These are phyloP conservation scores for crab-eating macaque (Macaca fascicularis) DNA, from an alignment of 2,113 vertebrate species.

Conservation along the genomic window DNA sequence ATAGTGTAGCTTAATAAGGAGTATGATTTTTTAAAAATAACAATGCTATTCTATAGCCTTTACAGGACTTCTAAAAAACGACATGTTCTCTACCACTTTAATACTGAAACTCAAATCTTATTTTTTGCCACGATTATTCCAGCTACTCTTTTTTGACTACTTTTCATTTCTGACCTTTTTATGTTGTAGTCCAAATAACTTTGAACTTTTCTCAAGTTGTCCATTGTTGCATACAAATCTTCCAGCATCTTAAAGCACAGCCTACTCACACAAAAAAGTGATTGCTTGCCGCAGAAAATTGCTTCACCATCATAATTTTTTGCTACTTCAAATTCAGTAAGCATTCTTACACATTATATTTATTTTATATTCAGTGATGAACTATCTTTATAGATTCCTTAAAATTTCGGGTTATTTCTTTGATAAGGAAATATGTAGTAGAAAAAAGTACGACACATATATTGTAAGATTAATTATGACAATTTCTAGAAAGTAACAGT, in stretches of 20 bases:
- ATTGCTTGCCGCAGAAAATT: neutral
- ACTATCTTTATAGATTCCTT: neutral
- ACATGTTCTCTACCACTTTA: neutral
- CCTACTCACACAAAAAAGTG: neutral
- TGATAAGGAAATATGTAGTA: neutral
- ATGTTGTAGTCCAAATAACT: neutral
- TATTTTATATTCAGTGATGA: slow-evolving; percentile 1
- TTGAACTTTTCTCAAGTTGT: neutral
- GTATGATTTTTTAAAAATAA: neutral
- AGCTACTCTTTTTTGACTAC: neutral
- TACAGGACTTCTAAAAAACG: neutral
- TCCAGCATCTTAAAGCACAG: neutral
- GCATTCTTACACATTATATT: neutral
- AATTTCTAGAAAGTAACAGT: neutral
- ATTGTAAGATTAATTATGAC: neutral
- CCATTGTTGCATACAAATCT: slow-evolving; percentile 14
- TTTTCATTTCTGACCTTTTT: slow-evolving; percentile 11
- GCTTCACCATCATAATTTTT: neutral
- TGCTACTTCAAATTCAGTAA: slow-evolving; percentile 29
- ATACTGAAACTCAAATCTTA: neutral
- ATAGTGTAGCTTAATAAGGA: neutral
- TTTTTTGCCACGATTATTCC: neutral
- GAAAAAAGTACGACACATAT: neutral
- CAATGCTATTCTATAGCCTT: neutral
- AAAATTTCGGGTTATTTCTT: neutral